These are phyloP conservation scores for Scelioninae gen. 1 DNA, from an alignment of 2,888 invertebrate species.

Conservation along the genomic window DNA sequence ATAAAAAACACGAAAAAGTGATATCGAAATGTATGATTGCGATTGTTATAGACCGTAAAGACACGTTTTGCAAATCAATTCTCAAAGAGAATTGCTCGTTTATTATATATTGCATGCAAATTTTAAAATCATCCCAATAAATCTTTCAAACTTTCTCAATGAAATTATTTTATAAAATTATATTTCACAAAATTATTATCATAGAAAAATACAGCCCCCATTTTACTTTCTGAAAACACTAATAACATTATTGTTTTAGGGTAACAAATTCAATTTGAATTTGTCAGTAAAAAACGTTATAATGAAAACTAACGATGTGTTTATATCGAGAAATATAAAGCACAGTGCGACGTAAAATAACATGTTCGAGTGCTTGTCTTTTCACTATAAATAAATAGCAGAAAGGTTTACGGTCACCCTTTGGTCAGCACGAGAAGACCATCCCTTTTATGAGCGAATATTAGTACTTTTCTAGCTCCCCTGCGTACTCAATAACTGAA, in stretches of 20 bases:
- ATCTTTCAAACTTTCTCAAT: no score
- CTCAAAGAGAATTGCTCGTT: background rate
- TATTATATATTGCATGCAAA: no score
- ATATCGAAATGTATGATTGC: slow-evolving; percentile 33
- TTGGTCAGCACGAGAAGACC: slow-evolving; percentile 48
- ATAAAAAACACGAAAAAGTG: slow-evolving; percentile 46
- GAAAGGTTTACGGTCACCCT: slow-evolving; percentile 57
- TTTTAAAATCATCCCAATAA: no score
- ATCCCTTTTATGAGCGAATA: slow-evolving; percentile 67
- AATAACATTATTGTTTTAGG: no score
- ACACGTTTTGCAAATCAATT: slow-evolving; percentile 42
- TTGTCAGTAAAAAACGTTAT: no score
- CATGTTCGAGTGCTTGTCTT: slow-evolving; percentile 49
- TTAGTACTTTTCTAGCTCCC: slow-evolving; percentile 60
- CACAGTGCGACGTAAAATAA: slow-evolving; percentile 39
- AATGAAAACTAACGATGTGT: slow-evolving; percentile 6
- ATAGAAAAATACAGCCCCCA: no score
- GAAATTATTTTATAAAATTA: no score
- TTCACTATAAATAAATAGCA: slow-evolving; percentile 61
- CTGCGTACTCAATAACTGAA: slow-evolving; percentile 66
- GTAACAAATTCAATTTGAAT: no score
- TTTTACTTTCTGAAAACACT: no score
- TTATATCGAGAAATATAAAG: slow-evolving; percentile 27
- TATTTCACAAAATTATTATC: no score
- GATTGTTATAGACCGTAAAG: slow-evolving; percentile 39